Evolutionary conservation across 2,113 vertebrate genomes (phyloP).

Genomic region (Piprites chloris): DNA sequence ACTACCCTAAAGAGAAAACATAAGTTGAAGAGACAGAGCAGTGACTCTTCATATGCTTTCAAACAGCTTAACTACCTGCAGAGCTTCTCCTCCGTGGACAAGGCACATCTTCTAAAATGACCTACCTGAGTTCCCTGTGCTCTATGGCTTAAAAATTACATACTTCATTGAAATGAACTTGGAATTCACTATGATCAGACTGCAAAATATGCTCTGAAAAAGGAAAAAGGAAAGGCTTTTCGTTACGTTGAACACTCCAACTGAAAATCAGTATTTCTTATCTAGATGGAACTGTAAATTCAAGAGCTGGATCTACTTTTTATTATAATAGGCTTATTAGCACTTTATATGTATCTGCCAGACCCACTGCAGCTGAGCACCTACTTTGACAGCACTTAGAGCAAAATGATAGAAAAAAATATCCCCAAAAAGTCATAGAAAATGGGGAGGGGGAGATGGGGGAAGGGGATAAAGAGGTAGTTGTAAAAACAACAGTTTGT

Average conservation of each 20-base stretch:
- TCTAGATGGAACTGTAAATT: neutral
- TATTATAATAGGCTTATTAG: neutral
- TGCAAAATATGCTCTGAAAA: neutral
- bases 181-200: neutral
- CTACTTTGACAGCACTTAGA: neutral
- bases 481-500: no score
- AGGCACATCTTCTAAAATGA: neutral
- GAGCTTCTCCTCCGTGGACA: neutral
- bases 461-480: neutral
- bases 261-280: neutral
- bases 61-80: neutral
- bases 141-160: neutral
- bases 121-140: neutral
- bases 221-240: neutral
- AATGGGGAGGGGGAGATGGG: neutral
- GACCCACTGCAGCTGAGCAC: neutral
- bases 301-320: neutral
- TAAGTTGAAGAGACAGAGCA: neutral
- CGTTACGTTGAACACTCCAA: neutral
- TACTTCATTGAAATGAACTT: neutral
- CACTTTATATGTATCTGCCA: neutral
- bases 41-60: neutral
- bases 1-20: neutral
- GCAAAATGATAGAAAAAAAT: neutral
- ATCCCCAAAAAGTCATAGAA: neutral